phyloP scores from a whole-genome alignment of 2,797 vertebrate species.

The Rachycentron canadum region DNA sequence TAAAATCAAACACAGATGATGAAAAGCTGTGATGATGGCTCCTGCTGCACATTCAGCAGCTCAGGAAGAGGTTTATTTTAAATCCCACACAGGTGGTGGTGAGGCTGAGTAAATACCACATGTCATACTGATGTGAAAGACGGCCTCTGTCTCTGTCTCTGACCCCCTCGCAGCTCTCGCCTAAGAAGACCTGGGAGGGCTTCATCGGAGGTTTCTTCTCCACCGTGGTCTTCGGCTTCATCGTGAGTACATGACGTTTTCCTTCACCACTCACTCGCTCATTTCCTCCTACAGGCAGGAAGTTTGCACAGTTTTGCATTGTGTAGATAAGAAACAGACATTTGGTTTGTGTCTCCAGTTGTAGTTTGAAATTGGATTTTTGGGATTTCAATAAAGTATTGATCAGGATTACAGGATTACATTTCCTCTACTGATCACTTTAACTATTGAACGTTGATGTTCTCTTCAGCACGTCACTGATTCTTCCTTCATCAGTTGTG shows the following conservation, averaged over 20 bases:
- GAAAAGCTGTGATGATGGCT: neutral
- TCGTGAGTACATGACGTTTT: conserved; percentile 86
- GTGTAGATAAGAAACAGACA: neutral
- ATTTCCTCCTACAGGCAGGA: neutral
- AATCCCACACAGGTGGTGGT: conserved; percentile 16
- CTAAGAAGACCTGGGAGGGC: conserved; percentile 99
- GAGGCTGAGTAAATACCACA: neutral
- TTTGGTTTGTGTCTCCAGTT: neutral
- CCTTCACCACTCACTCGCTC: neutral
- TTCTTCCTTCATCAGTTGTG: neutral
- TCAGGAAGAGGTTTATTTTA: neutral
- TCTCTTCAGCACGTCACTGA: neutral
- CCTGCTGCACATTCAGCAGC: neutral
- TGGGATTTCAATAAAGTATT: neutral
- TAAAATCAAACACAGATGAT: too few relatives aligned
- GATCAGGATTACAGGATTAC: too few relatives aligned
- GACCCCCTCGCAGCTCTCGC: conserved; percentile 88
- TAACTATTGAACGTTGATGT: neutral
- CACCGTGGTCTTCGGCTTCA: conserved; percentile 94
- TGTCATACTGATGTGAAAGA: conserved; percentile 37
- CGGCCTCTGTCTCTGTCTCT: conserved; percentile 11
- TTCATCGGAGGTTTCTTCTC: conserved; percentile 98
- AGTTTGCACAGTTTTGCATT: too few relatives aligned
- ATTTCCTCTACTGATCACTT: neutral
- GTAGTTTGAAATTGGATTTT: neutral